These are phyloP conservation scores for Myotis davidii DNA, from an alignment of 2,113 vertebrate genomes.

Conservation along the genomic window DNA sequence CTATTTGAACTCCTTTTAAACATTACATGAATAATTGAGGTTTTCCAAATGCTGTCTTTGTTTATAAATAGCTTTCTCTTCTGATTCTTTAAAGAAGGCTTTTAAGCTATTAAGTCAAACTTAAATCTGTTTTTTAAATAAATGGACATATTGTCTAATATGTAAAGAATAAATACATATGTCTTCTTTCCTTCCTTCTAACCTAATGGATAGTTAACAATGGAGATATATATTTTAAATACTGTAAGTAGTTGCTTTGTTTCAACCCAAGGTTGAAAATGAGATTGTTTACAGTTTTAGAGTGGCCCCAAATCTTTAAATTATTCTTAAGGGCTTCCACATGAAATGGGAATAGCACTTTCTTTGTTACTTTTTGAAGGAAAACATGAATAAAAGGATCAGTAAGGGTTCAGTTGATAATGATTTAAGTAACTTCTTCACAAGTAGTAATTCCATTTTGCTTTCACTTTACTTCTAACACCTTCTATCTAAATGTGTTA, in stretches of 20 bases:
- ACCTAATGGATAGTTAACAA: not conserved
- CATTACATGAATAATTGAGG: not conserved
- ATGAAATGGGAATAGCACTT: not conserved
- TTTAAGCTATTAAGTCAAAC: not conserved
- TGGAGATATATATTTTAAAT: not conserved
- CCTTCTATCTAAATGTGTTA: not conserved
- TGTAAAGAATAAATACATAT: not conserved
- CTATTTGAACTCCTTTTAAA: not conserved
- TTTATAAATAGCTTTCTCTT: not conserved
- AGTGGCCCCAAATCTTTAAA: not conserved
- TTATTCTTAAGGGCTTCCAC: not conserved
- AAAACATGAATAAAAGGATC: not conserved
- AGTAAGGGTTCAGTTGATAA: not conserved
- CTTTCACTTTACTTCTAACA: conserved; percentile 12
- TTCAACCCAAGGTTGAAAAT: not conserved
- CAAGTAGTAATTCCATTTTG: not conserved
- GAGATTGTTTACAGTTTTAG: not conserved
- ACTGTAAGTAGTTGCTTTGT: not conserved
- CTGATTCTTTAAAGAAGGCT: not conserved
- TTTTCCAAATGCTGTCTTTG: not conserved
- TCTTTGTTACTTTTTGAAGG: not conserved
- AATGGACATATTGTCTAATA: not conserved
- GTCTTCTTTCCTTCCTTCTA: not conserved
- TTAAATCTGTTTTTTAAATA: not conserved
- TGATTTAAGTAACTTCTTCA: not conserved